Evolutionary conservation across 2,113 vertebrate species (phyloP), one percentile per base, ranked within the genome.

Genomic region (Odobenus rosmarus): DNA sequence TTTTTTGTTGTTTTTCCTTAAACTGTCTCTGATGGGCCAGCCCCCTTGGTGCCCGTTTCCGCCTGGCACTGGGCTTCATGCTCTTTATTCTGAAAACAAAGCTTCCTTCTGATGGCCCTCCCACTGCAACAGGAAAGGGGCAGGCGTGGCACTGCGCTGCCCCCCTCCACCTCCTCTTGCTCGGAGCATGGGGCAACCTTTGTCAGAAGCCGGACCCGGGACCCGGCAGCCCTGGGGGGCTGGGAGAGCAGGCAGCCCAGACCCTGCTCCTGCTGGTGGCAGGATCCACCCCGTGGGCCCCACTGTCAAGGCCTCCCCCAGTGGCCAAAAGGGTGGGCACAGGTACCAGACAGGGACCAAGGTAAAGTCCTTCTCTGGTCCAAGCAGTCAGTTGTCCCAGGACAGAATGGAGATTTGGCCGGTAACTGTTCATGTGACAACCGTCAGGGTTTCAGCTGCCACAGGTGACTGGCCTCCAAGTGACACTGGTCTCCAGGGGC

Each of bases 81-180:
- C 39, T 89, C 71, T 94, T 83, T 96, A 74, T 97, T 93, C 82
- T 79, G 61, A 97, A 96, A 97, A 98, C 96, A 98, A 94, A 97
- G 94, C 88, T 91, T 96, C 74, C 95, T 97, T 97, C 96, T 97
- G 90, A 96, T 0, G 0, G 33, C 76, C 55, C 24, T 88, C 62
- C 80, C 90, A 28, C 91, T 95, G 80, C 80, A 84, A n/a, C 64
- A 72, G 98, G 91, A 88, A 81, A 90, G 85, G 85, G 90, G 59
- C 88, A 93, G 94, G 85, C 18, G 0, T 96, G 94, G 96, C 42
- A 9, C 72, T 14, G 13, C 88, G 82, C 90, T 16, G 57, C 33
- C 51, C 79, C 72, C 90, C 64, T 62, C 79, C 4, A 0, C 83
- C 80, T 83, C 69, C 61, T 71, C 31, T 77, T 31, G 28, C 61